Percentiles rank a stretch among this genome's conserved stretches.
phyloP scores from a whole-genome alignment of 2,888 invertebrate species.

The Mylabris sibirica region DNA sequence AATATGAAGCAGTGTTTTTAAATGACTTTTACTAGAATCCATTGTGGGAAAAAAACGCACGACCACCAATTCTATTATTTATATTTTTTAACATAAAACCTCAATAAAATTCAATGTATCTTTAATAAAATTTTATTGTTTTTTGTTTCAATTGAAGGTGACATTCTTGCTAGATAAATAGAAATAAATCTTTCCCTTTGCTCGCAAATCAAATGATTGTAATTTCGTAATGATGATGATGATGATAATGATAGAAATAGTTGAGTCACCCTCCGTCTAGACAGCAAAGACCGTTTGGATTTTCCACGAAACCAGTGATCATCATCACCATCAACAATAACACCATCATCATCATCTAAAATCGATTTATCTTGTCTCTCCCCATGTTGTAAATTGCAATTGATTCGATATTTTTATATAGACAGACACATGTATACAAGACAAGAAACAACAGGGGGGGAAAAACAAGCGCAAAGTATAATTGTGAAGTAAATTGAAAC shows the following conservation, averaged over 20 bases:
- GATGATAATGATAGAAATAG: neutral
- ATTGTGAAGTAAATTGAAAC: neutral
- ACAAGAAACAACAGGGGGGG: too few species aligned
- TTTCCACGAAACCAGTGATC: neutral
- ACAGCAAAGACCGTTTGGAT: neutral
- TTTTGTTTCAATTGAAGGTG: neutral
- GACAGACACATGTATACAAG: neutral
- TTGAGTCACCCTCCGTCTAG: constrained; percentile 14
- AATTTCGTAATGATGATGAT: neutral
- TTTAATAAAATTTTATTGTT: neutral
- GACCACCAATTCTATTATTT: too few species aligned
- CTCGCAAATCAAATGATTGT: neutral
- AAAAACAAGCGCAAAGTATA: too few species aligned
- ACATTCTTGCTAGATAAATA: neutral
- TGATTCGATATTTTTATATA: neutral
- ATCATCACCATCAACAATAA: neutral
- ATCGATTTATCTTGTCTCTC: neutral
- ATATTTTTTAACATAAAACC: too few species aligned
- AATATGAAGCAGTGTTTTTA: too few species aligned
- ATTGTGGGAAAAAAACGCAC: too few species aligned
- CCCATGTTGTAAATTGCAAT: constrained; percentile 5
- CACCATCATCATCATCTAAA: neutral
- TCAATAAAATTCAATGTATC: too few species aligned
- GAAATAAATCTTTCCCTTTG: neutral
- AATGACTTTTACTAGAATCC: too few species aligned